A percentile compares a stretch with the other conserved stretches of the same genome.
Conservation (phyloP, 2,888 invertebrate genomes). For the Aphodius granarius region DNA sequence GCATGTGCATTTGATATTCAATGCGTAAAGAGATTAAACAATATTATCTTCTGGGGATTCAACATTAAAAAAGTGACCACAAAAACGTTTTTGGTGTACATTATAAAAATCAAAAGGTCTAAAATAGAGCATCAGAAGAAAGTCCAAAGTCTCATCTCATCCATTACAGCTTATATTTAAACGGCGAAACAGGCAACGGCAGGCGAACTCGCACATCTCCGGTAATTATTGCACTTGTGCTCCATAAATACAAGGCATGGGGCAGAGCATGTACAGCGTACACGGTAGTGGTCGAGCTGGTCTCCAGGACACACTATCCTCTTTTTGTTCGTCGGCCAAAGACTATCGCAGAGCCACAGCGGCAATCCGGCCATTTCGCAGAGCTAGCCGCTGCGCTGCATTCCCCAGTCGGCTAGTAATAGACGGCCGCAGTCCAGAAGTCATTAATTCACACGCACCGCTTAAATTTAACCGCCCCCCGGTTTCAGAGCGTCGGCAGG, state of each 20-base stretch:
- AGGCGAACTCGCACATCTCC: neutral
- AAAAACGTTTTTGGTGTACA: too few relatives aligned
- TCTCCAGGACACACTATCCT: constrained; percentile 8
- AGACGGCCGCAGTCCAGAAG: neutral
- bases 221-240: neutral
- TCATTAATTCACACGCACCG: constrained; percentile 10
- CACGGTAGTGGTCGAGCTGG: neutral
- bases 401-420: neutral
- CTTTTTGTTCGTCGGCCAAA: constrained; percentile 1
- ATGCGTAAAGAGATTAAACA: too few relatives aligned
- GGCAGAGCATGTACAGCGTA: neutral
- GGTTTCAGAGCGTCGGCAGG: neutral
- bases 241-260: neutral
- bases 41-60: too few relatives aligned
- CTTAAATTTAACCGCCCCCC: constrained; percentile 12
- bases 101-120: too few relatives aligned
- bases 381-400: neutral
- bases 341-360: too few relatives aligned
- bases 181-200: neutral
- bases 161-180: neutral
- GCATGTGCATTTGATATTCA: too few relatives aligned
- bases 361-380: neutral
- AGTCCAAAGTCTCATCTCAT: neutral
- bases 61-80: too few relatives aligned
- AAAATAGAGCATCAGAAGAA: too few relatives aligned